Percentiles rank a stretch among this genome's conserved stretches.
Conservation (phyloP, 2,888 invertebrate species). For the Nephrotoma flavescens region DNA sequence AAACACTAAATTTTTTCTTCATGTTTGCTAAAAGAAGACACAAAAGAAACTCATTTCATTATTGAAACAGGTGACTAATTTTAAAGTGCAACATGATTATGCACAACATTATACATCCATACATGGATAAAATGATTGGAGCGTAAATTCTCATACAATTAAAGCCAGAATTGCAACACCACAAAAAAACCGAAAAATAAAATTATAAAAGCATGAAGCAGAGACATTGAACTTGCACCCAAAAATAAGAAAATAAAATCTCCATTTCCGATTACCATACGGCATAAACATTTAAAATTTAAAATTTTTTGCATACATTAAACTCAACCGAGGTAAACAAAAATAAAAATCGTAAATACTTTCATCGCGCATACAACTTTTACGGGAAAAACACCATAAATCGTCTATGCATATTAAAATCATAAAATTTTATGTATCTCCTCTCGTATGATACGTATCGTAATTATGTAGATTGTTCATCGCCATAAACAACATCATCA, state of each 20-base stretch:
- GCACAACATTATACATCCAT: no score
- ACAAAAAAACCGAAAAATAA: background rate
- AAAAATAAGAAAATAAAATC: background rate
- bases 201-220: background rate
- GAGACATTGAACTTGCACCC: background rate
- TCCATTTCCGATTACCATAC: background rate
- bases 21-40: no score
- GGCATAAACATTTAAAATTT: background rate
- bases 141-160: no score
- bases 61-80: no score
- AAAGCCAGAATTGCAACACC: no score
- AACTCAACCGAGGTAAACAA: background rate
- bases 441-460: background rate
- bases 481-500: background rate
- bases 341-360: background rate
- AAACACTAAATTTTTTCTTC: no score
- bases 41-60: no score
- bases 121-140: no score
- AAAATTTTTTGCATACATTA: background rate
- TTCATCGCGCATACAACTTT: background rate
- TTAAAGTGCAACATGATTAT: no score
- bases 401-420: background rate
- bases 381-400: background rate
- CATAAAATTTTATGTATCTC: background rate
- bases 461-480: background rate